A percentile compares a stretch with the other conserved stretches of the same genome.
phyloP scores from a whole-genome alignment of 2,888 invertebrate genomes.

The Drosophila ochracea region DNA sequence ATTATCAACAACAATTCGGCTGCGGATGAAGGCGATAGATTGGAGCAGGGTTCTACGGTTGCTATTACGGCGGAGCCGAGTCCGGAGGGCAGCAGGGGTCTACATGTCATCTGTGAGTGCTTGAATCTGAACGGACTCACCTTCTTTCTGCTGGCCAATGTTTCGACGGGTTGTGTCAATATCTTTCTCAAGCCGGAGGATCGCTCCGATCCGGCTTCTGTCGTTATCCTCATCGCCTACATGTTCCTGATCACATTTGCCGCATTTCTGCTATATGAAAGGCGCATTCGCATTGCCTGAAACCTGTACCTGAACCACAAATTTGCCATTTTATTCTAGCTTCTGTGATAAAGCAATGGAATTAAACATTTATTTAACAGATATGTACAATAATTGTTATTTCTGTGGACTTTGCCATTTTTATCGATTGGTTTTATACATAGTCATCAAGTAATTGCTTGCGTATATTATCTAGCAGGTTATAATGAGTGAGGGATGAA shows the following conservation, averaged over 20 bases:
- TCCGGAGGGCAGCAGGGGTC: background rate
- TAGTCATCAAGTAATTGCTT: background rate
- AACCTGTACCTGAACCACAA: background rate
- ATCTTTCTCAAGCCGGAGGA: conserved; percentile 89
- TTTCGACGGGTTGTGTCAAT: conserved; percentile 94
- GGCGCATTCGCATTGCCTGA: conserved; percentile 78
- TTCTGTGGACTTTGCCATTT: background rate
- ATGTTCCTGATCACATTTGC: conserved; percentile 85
- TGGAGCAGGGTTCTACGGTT: conserved; percentile 43
- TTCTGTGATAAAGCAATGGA: conserved; percentile 42
- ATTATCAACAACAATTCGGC: conserved; percentile 51
- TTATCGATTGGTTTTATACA: background rate
- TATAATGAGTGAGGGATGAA: conserved; percentile 3
- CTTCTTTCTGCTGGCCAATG: conserved; percentile 93
- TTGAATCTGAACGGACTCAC: conserved; percentile 93
- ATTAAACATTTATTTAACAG: background rate
- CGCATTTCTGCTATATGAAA: conserved; percentile 68
- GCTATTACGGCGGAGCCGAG: background rate
- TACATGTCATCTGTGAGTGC: conserved; percentile 85
- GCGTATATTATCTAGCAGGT: background rate
- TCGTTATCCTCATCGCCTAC: conserved; percentile 87
- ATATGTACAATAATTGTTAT: background rate
- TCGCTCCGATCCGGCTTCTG: conserved; percentile 84
- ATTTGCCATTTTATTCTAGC: background rate
- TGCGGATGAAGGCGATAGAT: conserved; percentile 72